Evolutionary conservation across 2,888 invertebrate genomes (phyloP), one percentile per base, ranked within the genome.

Genomic region (Pyrrhia umbra): DNA sequence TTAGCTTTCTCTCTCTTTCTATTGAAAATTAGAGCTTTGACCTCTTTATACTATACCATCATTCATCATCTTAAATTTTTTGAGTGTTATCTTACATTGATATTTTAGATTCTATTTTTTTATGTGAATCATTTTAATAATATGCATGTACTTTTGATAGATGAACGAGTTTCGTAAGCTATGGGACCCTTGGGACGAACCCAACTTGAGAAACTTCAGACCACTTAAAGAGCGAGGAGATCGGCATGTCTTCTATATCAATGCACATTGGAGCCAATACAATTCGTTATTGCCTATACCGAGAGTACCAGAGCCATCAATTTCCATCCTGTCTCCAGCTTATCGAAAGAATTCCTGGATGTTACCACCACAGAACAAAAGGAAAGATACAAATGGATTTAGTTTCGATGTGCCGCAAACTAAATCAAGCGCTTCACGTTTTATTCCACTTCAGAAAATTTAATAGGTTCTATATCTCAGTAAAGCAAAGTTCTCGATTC

Each of bases 91-190:
- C n/a, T n/a, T n/a, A n/a, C n/a, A n/a, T n/a, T n/a, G n/a, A n/a
- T n/a, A n/a, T n/a, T n/a, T n/a, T n/a, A n/a, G n/a, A n/a, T n/a
- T n/a, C n/a, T n/a, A n/a, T n/a, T n/a, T n/a, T n/a, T n/a, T n/a
- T n/a, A n/a, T n/a, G n/a, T n/a, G n/a, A n/a, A n/a, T n/a, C n/a
- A n/a, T n/a, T n/a, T n/a, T n/a, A n/a, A n/a, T n/a, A n/a, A n/a
- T n/a, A n/a, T n/a, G n/a, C n/a, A n/a, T n/a, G n/a, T n/a, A n/a
- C 8, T 13, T 21, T 9, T 60, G 87, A 18, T 79, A 96, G 96
- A 89, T 96, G 82, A 93, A 92, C 62, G 85, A 92, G 74, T 96
- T 97, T 74, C 95, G 96, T 13, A 92, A 89, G 46, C 76, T 96
- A 6, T 89, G 94, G 82, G 90, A 96, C 52, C 91, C 92, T 0